Evolutionary conservation across 2,888 invertebrate species (phyloP).

Genomic region (Ectemnius cavifrons): DNA sequence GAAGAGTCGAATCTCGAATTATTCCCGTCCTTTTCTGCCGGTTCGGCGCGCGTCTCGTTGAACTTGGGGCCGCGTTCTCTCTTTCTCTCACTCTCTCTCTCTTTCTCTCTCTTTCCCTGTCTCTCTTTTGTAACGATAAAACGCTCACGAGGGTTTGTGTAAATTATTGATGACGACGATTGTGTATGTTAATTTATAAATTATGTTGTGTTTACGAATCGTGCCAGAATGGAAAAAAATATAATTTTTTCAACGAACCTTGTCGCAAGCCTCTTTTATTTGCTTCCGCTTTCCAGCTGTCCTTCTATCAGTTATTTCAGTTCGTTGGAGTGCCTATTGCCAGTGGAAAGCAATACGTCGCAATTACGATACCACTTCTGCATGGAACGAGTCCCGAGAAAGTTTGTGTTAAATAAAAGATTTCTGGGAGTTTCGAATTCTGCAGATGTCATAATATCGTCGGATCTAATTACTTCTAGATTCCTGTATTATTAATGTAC

Average conservation of each 20-base stretch:
- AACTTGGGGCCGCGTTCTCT: conserved; percentile 1
- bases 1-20: conserved; percentile 29
- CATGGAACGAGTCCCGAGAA: neutral
- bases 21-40: conserved; percentile 29
- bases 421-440: no score
- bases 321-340: no score
- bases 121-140: conserved; percentile 44
- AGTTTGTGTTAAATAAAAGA: neutral
- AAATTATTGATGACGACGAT: conserved; percentile 69
- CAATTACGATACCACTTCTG: no score
- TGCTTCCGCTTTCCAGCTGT: neutral
- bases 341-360: no score
- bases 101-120: conserved; percentile 5
- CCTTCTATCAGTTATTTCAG: neutral
- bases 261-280: conserved; percentile 31
- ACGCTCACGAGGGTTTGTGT: conserved; percentile 61
- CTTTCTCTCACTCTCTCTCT: neutral
- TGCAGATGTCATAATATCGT: no score
- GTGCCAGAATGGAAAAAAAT: conserved; percentile 77
- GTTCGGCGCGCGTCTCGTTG: conserved; percentile 19
- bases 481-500: no score
- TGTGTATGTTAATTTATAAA: conserved; percentile 78
- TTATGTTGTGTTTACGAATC: conserved; percentile 77
- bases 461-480: no score
- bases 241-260: conserved; percentile 76